Evolutionary conservation across 2,797 vertebrate species (phyloP).

Genomic region (Oreonectes daqikongensis): DNA sequence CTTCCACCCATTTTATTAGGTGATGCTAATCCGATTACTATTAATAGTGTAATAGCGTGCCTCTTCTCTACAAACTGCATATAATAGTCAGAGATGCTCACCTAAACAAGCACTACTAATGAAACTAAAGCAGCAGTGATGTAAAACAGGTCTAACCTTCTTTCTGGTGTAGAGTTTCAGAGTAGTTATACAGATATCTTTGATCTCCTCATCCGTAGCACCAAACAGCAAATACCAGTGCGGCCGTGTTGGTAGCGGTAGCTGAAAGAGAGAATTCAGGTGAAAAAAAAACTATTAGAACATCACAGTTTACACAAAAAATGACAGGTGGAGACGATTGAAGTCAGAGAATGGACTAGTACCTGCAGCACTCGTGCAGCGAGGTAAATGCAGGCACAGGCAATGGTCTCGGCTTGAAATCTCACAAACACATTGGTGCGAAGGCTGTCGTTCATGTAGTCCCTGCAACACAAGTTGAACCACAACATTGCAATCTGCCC

Average conservation of each 20-base stretch:
- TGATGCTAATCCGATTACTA: too few species aligned
- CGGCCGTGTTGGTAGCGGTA: slow-evolving; percentile 89
- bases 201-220: slow-evolving; percentile 93
- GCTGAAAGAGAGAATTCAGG: slow-evolving; percentile 71
- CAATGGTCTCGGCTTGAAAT: slow-evolving; percentile 97
- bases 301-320: not conserved
- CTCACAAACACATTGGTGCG: slow-evolving; percentile 98
- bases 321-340: not conserved
- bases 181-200: slow-evolving; percentile 94
- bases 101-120: not conserved
- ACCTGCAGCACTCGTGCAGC: slow-evolving; percentile 94
- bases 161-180: slow-evolving; percentile 94
- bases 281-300: not conserved
- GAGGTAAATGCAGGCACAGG: slow-evolving; percentile 98
- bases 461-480: slow-evolving; percentile 81
- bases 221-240: slow-evolving; percentile 97
- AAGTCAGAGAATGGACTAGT: not conserved
- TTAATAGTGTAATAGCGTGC: not conserved
- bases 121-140: not conserved
- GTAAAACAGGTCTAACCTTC: slow-evolving; percentile 77
- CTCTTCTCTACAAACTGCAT: too few species aligned
- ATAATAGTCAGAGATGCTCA: not conserved
- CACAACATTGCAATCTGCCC: slow-evolving; percentile 58
- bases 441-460: slow-evolving; percentile 99
- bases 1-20: too few species aligned